phyloP scores from a whole-genome alignment of 2,888 invertebrate genomes.

The Epinotia demarniana region DNA sequence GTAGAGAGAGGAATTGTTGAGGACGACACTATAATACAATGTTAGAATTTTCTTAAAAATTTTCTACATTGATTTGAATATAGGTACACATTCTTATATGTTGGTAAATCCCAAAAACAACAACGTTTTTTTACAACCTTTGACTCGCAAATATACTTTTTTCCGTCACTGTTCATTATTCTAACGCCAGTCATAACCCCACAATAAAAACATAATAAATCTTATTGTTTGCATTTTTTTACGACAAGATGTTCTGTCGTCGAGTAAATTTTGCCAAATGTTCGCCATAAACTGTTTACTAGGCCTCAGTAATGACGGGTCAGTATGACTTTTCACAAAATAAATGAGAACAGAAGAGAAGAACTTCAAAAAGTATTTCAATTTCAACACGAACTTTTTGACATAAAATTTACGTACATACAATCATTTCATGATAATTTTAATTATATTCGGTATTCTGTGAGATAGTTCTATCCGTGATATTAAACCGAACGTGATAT shows the following conservation, averaged over 20 bases:
- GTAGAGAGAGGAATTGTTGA: no score
- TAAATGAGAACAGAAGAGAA: not conserved
- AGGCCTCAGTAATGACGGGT: constrained; percentile 3
- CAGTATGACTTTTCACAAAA: not conserved
- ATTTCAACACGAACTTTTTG: no score
- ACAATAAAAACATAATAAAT: not conserved
- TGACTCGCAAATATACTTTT: not conserved
- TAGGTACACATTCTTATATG: not conserved
- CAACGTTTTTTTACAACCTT: not conserved
- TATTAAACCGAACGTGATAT: no score
- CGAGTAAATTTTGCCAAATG: constrained; percentile 10
- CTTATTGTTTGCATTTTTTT: not conserved
- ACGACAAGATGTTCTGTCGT: not conserved
- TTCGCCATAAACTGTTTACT: constrained; percentile 5
- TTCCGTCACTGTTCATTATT: not conserved
- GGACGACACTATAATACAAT: no score
- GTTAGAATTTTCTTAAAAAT: no score
- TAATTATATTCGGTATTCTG: no score
- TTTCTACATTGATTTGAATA: not conserved
- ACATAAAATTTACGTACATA: no score
- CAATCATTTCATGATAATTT: no score
- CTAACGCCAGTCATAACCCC: not conserved
- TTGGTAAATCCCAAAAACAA: not conserved
- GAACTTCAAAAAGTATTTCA: not conserved
- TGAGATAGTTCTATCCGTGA: no score